These are phyloP conservation scores for Lepidochrysops patricia DNA, from an alignment of 2,888 invertebrate genomes.

Conservation along the genomic window DNA sequence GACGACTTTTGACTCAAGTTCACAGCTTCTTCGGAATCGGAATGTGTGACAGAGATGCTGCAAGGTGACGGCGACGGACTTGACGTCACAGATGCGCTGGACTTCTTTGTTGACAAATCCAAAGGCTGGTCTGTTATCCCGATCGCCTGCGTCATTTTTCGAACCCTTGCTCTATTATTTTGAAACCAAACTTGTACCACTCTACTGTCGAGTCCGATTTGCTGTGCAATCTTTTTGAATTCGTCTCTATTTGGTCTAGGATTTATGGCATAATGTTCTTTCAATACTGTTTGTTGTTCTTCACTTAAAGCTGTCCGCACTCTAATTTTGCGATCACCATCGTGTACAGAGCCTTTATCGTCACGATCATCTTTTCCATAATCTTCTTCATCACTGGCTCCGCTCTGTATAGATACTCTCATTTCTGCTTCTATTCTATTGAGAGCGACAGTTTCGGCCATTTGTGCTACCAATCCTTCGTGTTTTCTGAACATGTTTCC, in stretches of 20 bases:
- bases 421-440: constrained; percentile 69
- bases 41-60: constrained; percentile 76
- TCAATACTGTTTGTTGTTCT: constrained; percentile 91
- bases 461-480: constrained; percentile 85
- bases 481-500: constrained; percentile 75
- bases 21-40: constrained; percentile 82
- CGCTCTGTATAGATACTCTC: constrained; percentile 65
- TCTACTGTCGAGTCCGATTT: constrained; percentile 82
- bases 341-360: constrained; percentile 71
- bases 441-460: constrained; percentile 78
- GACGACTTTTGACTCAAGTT: constrained; percentile 84
- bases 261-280: constrained; percentile 91
- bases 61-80: constrained; percentile 78
- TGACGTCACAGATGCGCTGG: constrained; percentile 68
- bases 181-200: constrained; percentile 98
- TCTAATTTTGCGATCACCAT: constrained; percentile 86
- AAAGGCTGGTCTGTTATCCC: constrained; percentile 84
- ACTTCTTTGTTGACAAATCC: constrained; percentile 91
- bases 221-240: constrained; percentile 89
- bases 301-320: constrained; percentile 96
- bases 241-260: constrained; percentile 96
- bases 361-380: constrained; percentile 65
- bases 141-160: constrained; percentile 74
- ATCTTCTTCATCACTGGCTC: constrained; percentile 78
- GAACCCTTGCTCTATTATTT: constrained; percentile 92